Percentiles rank a stretch among this genome's conserved stretches.
Conservation (phyloP, 2,113 vertebrate species). For the Archilochus colubris region DNA sequence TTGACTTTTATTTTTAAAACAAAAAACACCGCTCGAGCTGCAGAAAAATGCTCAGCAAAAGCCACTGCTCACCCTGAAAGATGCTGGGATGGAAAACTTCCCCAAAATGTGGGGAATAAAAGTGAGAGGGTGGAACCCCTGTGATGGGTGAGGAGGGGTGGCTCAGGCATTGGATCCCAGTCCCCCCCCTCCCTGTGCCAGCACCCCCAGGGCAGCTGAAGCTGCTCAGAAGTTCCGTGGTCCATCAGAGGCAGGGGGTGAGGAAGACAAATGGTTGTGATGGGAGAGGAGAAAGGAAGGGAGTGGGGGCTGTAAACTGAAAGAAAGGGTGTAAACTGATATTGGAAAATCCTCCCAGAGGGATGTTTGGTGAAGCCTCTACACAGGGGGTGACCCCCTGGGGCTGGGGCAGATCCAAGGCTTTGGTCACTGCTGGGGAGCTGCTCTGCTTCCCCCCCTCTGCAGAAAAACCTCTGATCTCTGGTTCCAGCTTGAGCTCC, state of each 20-base stretch:
- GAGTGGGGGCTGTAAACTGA: not conserved
- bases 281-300: not conserved
- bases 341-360: accelerated
- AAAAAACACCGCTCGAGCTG: not conserved
- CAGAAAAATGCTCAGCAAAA: not conserved
- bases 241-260: not conserved
- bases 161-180: not conserved
- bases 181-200: not conserved
- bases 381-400: no score
- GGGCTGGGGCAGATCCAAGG: not conserved
- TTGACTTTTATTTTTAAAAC: not conserved
- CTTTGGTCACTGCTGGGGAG: not conserved
- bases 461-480: not conserved
- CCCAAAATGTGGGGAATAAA: not conserved
- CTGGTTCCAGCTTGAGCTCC: not conserved
- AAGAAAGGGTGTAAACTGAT: not conserved
- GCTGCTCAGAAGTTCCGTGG: not conserved
- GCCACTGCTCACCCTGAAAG: not conserved
- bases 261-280: not conserved
- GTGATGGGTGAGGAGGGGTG: not conserved
- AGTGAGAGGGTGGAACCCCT: accelerated
- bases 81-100: not conserved
- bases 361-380: not conserved
- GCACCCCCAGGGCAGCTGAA: not conserved
- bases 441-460: not conserved